These are phyloP conservation scores for Amazona ochrocephala DNA, from an alignment of 2,797 vertebrate genomes.

Conservation along the genomic window DNA sequence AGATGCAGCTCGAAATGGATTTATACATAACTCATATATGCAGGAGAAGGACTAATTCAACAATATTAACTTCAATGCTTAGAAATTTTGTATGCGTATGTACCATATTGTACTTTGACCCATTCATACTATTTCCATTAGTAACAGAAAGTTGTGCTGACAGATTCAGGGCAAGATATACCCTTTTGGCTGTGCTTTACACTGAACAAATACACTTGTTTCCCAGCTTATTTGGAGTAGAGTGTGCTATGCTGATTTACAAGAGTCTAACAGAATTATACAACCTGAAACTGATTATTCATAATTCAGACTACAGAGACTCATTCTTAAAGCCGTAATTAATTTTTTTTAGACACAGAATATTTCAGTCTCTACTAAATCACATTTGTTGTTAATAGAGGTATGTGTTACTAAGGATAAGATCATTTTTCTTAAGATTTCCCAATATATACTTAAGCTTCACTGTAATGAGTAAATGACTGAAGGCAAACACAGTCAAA, in stretches of 20 bases:
- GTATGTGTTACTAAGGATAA: background rate
- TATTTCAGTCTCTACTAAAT: background rate
- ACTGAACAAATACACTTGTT: background rate
- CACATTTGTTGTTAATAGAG: background rate
- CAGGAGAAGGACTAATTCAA: background rate
- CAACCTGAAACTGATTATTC: background rate
- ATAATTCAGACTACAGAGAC: background rate
- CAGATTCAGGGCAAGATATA: background rate
- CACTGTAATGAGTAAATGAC: background rate
- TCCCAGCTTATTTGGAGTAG: background rate
- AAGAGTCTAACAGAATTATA: background rate
- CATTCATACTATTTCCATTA: background rate
- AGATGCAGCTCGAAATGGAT: fast-evolving
- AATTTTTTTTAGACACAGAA: background rate
- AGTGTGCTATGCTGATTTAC: background rate
- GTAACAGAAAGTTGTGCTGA: background rate
- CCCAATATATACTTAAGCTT: background rate
- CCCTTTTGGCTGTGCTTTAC: background rate
- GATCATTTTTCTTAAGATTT: background rate
- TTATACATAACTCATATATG: background rate
- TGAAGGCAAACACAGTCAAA: background rate
- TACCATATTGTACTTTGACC: background rate
- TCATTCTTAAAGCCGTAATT: background rate
- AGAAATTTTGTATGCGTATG: background rate
- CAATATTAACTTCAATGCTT: background rate